Conservation (phyloP, 2,113 vertebrate species). For the Catharus bicknelli region DNA sequence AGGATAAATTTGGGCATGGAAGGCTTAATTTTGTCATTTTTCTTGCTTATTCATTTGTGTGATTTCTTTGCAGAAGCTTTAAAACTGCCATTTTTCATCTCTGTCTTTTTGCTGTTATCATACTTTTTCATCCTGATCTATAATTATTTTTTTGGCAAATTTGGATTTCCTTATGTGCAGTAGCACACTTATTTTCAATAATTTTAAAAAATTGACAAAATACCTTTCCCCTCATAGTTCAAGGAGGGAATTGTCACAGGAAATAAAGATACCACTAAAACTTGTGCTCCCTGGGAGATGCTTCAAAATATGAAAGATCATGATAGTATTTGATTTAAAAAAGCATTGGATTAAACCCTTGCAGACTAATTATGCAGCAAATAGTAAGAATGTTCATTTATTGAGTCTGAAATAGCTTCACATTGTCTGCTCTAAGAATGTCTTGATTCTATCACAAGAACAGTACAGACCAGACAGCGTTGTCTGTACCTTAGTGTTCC, state of each 20-base stretch:
- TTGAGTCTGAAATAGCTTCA: not conserved
- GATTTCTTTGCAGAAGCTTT: not conserved
- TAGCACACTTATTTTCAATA: not conserved
- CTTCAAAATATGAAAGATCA: not conserved
- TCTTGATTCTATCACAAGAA: not conserved
- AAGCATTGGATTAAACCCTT: not conserved
- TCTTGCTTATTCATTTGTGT: not conserved
- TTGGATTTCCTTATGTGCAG: not conserved
- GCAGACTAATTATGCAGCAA: not conserved
- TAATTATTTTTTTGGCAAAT: not conserved
- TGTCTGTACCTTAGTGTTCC: not conserved
- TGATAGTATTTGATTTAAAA: not conserved
- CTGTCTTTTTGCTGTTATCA: not conserved
- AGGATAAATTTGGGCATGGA: not conserved
- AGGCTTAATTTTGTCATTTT: not conserved
- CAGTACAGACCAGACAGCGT: not conserved
- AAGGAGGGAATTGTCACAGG: not conserved
- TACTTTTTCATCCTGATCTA: not conserved
- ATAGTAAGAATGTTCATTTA: not conserved
- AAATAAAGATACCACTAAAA: not conserved
- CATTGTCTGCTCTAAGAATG: not conserved
- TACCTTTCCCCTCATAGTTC: not conserved
- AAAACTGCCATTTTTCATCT: not conserved
- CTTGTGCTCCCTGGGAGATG: not conserved
- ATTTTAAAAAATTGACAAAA: not conserved